Base-by-base conservation (phyloP, 1,140 invertebrate species). In the Brachionus rotundiformis region DNA sequence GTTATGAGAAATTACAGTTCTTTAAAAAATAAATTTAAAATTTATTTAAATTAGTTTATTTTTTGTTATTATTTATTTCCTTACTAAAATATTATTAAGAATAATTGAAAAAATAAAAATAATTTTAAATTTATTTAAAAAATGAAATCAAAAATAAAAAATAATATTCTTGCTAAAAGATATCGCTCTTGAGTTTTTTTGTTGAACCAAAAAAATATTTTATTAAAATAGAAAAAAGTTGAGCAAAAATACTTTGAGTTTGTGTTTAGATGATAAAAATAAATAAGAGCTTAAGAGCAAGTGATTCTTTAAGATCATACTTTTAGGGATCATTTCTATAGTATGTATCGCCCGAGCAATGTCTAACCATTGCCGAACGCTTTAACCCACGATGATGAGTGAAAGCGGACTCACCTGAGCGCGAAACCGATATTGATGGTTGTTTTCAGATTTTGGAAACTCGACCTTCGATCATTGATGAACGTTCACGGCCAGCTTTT, bases 281-380 rank as follows among this genome's bases (percentile, higher is more conserved):
- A 68, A 68, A 68, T 68, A 39, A 16, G 16, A 33, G 63, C n/a
- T 19, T 16, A 7, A 19, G 16, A 31, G 29, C 29, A n/a, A 19
- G 16, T 68, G 63, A 5, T 68, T 68, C 33, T 68, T 68, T 68
- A 68, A 68, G 63, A 68, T 68, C 63, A 68, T 68, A 68, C 63
- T 68, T 68, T 68, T 68, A 68, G 63, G 63, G 63, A 68, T 68
- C 63, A 68, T 68, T 68, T 68, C 63, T 68, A 68, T 68, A 68
- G 63, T 68, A 68, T 68, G 63, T 68, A 68, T 68, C 63, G 63
- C 63, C 63, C 63, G 63, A 68, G 63, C 63, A 68, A 68, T 68
- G 63, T 68, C 63, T 68, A 68, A 68, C 63, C 63, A 68, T 68
- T 68, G 63, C 63, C 63, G 63, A 68, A 68, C 63, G 63, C 63